phyloP scores from a whole-genome alignment of 2,888 invertebrate genomes.

The Apoda limacodes region DNA sequence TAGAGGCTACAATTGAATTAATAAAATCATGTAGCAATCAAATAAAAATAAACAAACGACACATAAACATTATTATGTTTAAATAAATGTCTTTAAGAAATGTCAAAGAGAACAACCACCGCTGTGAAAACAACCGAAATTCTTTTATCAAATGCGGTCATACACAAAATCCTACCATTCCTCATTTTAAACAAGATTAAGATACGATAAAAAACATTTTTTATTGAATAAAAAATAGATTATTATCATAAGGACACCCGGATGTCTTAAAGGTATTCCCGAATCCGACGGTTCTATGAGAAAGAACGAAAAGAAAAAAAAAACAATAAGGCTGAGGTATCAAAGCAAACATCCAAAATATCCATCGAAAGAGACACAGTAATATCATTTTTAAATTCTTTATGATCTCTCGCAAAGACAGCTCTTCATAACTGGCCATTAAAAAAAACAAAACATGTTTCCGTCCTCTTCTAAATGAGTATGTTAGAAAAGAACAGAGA shows the following conservation, averaged over 20 bases:
- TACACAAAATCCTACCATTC: slow-evolving; percentile 27
- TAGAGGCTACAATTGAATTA: too few relatives aligned
- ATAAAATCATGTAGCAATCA: too few relatives aligned
- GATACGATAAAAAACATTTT: slow-evolving; percentile 33
- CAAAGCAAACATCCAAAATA: slow-evolving; percentile 44
- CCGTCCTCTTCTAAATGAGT: slow-evolving; percentile 20
- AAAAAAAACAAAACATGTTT: slow-evolving; percentile 23
- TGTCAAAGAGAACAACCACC: too few relatives aligned
- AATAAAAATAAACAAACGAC: too few relatives aligned
- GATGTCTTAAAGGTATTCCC: slow-evolving; percentile 26
- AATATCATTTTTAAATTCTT: slow-evolving; percentile 52
- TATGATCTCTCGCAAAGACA: slow-evolving; percentile 36
- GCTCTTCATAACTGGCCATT: slow-evolving; percentile 30
- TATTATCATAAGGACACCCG: slow-evolving; percentile 38
- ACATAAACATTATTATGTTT: too few relatives aligned
- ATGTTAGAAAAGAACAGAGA: slow-evolving; percentile 15
- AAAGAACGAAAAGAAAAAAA: slow-evolving; percentile 25
- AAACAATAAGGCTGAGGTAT: slow-evolving; percentile 24
- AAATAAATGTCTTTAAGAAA: too few relatives aligned
- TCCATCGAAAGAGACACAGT: slow-evolving; percentile 28
- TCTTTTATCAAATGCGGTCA: too few relatives aligned
- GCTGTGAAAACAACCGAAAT: too few relatives aligned
- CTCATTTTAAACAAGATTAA: slow-evolving; percentile 33
- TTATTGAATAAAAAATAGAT: slow-evolving; percentile 36
- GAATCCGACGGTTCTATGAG: slow-evolving; percentile 21